These are phyloP conservation scores for Chironex yamaguchii DNA, from an alignment of 30 jellyfish, hydroid and myxozoan genomes.

Conservation along the genomic window DNA sequence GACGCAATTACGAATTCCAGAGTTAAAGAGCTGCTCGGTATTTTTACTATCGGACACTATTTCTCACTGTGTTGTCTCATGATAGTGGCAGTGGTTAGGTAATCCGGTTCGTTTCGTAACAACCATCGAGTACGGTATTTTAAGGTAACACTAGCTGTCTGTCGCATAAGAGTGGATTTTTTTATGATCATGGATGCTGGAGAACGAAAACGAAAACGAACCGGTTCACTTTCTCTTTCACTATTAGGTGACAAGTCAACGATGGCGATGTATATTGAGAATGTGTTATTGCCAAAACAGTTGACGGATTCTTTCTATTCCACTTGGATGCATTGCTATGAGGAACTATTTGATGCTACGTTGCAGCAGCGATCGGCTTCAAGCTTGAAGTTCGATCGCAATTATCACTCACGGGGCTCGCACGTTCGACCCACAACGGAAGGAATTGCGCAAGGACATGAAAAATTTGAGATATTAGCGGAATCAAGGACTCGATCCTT, in stretches of 20 bases:
- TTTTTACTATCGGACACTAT: too few relatives aligned
- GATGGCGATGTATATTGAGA: slow-evolving; percentile 75
- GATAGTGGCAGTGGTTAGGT: too few relatives aligned
- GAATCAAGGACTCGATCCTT: neutral
- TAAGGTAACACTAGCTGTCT: too few relatives aligned
- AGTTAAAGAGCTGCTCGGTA: too few relatives aligned
- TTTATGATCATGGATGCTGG: neutral
- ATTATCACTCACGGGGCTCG: neutral
- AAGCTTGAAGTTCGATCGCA: neutral
- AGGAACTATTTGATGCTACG: slow-evolving; percentile 86
- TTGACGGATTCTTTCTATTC: slow-evolving; percentile 88
- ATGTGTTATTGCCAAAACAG: slow-evolving; percentile 89
- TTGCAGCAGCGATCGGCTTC: slow-evolving; percentile 51
- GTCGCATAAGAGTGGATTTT: too few relatives aligned
- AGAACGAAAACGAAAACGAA: neutral
- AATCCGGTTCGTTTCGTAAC: too few relatives aligned
- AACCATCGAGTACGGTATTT: too few relatives aligned
- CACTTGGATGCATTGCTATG: slow-evolving; percentile 85
- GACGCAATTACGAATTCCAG: too few relatives aligned
- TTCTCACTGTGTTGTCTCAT: too few relatives aligned
- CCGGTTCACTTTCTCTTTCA: neutral
- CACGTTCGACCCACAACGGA: neutral
- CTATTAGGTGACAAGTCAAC: slow-evolving; percentile 64
- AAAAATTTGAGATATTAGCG: neutral
- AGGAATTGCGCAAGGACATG: neutral